Evolutionary conservation across 2,113 vertebrate species (phyloP).

Genomic region (Indicator maculatus): DNA sequence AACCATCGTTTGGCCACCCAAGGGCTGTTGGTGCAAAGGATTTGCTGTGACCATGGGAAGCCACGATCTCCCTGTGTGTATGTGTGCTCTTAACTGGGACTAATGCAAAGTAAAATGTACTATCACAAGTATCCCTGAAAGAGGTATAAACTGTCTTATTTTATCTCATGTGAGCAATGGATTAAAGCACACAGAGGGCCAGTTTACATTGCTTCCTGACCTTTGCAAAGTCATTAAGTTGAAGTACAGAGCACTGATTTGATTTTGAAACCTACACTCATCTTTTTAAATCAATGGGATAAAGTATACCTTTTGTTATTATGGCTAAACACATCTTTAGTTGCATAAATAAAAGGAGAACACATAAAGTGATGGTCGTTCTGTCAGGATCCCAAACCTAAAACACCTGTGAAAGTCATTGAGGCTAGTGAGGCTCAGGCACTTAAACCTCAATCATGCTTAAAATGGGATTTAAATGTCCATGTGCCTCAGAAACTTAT

Average conservation of each 20-base stretch:
- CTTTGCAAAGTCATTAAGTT: not conserved
- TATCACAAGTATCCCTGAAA: not conserved
- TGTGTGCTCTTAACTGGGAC: not conserved
- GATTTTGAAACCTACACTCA: not conserved
- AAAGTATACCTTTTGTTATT: not conserved
- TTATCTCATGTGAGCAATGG: not conserved
- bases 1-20: not conserved
- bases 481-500: not conserved
- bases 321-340: not conserved
- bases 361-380: not conserved
- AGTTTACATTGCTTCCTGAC: not conserved
- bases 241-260: not conserved
- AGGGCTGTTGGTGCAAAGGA: not conserved
- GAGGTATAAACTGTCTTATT: not conserved
- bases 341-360: not conserved
- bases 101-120: not conserved
- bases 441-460: not conserved
- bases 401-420: not conserved
- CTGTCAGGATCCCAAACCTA: not conserved
- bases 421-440: not conserved
- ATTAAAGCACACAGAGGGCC: not conserved
- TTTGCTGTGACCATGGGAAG: not conserved
- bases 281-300: not conserved
- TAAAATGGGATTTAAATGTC: slow-evolving; percentile 13
- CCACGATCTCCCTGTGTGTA: not conserved